Base-by-base conservation (phyloP, 2,113 vertebrate species). In the Coturnix japonica region DNA sequence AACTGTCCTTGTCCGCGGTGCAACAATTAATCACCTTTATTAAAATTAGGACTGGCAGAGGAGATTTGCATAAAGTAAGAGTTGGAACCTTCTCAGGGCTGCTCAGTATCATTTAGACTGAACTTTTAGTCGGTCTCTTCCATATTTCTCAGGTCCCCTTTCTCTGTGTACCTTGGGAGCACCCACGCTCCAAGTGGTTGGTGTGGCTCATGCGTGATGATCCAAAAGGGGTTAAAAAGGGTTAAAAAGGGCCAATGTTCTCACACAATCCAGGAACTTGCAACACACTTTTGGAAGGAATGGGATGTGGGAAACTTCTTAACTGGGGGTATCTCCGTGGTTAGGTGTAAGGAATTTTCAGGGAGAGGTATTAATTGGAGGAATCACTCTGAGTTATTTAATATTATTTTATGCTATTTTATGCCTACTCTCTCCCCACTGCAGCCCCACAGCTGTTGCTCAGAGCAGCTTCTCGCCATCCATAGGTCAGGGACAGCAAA, bases 21-120 rank as follows among this genome's bases (percentile, higher is more conserved):
- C 75, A 87, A 74, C 43, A 78, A 95, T 96, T 93, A 92, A 96
- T 96, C 96, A 94, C 64, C 72, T 85, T 89, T 91, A 96, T 94
- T 92, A 95, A 96, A 95, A 91, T 89, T 79, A 94, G 60, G 95
- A 95, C 91, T 87, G 89, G n/a, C 71, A 80, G 67, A 82, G 60
- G 43, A 87, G 67, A 93, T 93, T 90, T 96, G 77, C 94, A 95
- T 94, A 89, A 93, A 94, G 56, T 35, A 82, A 94, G 47, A 61
- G 20, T 67, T 25, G 5, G 43, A 92, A 43, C 8, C 44, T 89
- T 72, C 69, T 60, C 21, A 20, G 60, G 53, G 49, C 11, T 51
- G 35, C 51, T 78, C 23, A 39, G 39, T 31, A 37, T 25, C 31
- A n/a, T 44, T 26, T 35, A 60, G 69, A 47, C 4, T 23, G 4